Percentiles rank a stretch among this genome's conserved stretches.
Evolutionary conservation across 2,888 invertebrate genomes (phyloP).

Genomic region (Mythimna ferrago): DNA sequence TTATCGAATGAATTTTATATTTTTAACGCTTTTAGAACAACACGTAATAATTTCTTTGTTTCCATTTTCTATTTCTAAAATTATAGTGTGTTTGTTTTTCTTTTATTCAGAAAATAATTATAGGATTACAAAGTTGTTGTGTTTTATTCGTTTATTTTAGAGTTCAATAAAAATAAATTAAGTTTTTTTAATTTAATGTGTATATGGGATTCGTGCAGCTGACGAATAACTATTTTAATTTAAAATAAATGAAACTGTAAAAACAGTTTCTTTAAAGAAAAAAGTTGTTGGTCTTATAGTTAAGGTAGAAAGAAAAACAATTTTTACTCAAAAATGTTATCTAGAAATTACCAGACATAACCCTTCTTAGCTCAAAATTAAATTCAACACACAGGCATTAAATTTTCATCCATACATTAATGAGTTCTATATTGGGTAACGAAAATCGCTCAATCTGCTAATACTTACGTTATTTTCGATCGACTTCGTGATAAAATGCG

Average conservation of each 20-base stretch:
- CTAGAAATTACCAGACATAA: not conserved
- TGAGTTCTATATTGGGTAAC: conserved; percentile 30
- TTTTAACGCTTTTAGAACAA: conserved; percentile 21
- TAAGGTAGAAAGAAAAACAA: not conserved
- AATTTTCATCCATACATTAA: conserved; percentile 32
- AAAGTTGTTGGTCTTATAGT: not conserved
- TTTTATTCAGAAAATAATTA: conserved; percentile 12
- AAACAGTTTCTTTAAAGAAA: not conserved
- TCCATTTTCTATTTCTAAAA: conserved; percentile 2
- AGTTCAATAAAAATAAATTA: conserved; percentile 14
- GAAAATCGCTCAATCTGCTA: conserved; percentile 43
- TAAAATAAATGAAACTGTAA: conserved; percentile 6
- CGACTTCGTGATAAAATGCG: conserved; percentile 77
- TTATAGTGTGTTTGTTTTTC: not conserved
- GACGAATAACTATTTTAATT: not conserved
- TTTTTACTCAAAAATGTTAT: not conserved
- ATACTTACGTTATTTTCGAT: conserved; percentile 61
- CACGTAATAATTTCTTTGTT: conserved; percentile 24
- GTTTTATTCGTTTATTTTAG: conserved; percentile 4
- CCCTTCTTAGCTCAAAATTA: conserved; percentile 7
- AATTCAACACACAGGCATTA: conserved; percentile 16
- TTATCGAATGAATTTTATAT: conserved; percentile 64
- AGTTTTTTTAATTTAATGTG: conserved; percentile 15
- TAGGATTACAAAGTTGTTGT: conserved; percentile 5
- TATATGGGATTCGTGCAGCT: conserved; percentile 7